Percentiles rank a stretch among this genome's conserved stretches.
These are phyloP conservation scores for Leptopilina myrica DNA, from an alignment of 2,888 invertebrate species.

Conservation along the genomic window DNA sequence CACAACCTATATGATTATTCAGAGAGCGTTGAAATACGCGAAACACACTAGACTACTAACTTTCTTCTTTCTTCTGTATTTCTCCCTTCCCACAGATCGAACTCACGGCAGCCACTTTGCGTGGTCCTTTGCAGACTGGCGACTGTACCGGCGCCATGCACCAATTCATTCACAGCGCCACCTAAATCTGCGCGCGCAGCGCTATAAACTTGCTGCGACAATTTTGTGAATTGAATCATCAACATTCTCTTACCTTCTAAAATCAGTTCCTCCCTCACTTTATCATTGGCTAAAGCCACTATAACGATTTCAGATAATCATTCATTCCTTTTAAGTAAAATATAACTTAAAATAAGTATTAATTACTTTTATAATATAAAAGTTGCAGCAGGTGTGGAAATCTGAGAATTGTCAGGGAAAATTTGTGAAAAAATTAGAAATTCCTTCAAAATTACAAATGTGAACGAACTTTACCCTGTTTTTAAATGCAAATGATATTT, in stretches of 20 bases:
- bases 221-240: constrained; percentile 40
- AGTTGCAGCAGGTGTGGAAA: too few species aligned
- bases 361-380: too few species aligned
- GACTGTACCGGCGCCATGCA: constrained; percentile 50
- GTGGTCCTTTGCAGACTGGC: constrained; percentile 69
- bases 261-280: too few species aligned
- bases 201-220: constrained; percentile 7
- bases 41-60: constrained; percentile 16
- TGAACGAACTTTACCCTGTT: too few species aligned
- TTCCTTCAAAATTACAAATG: too few species aligned
- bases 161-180: constrained; percentile 43
- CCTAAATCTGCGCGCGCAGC: constrained; percentile 49
- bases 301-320: too few species aligned
- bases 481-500: too few species aligned
- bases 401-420: too few species aligned
- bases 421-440: too few species aligned
- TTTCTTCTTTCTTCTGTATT: constrained; percentile 47
- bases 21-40: constrained; percentile 9
- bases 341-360: too few species aligned
- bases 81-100: constrained; percentile 43
- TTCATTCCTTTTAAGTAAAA: too few species aligned
- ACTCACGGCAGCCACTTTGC: constrained; percentile 61
- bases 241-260: constrained; percentile 2
- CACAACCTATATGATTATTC: background rate
- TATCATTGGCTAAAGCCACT: too few species aligned